Evolutionary conservation across 2,113 vertebrate species (phyloP).

Genomic region (Oncorhynchus nerka): DNA sequence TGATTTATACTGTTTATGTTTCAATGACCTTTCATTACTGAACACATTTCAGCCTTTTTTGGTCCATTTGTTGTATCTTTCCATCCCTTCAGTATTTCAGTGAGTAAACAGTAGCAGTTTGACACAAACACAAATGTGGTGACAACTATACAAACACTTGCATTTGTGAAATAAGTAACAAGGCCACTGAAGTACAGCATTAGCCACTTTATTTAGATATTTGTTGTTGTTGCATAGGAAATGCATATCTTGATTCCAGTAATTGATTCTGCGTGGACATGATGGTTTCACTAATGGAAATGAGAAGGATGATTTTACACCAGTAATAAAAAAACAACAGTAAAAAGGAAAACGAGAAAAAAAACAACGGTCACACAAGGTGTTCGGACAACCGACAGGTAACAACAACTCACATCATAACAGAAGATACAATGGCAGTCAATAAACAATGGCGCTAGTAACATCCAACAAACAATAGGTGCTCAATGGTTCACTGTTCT

Average conservation of each 20-base stretch:
- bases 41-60: too few relatives aligned
- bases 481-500: slow-evolving; percentile 66
- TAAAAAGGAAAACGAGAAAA: slow-evolving; percentile 6
- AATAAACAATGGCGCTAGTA: slow-evolving; percentile 81
- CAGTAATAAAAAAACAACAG: slow-evolving; percentile 63
- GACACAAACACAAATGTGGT: too few relatives aligned
- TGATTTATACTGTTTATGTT: too few relatives aligned
- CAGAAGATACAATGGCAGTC: slow-evolving; percentile 77
- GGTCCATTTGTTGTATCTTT: too few relatives aligned
- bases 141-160: too few relatives aligned
- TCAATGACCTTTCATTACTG: too few relatives aligned
- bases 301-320: slow-evolving; percentile 86
- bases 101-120: too few relatives aligned
- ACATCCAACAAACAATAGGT: slow-evolving; percentile 73
- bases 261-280: slow-evolving; percentile 92
- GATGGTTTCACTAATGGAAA: slow-evolving; percentile 87
- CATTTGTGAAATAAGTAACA: background rate
- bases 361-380: slow-evolving; percentile 22
- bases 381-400: slow-evolving; percentile 20
- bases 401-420: slow-evolving; percentile 34
- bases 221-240: slow-evolving; percentile 98
- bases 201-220: slow-evolving; percentile 88
- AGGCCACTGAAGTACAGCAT: slow-evolving; percentile 76
- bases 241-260: slow-evolving; percentile 99
- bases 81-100: too few relatives aligned